Evolutionary conservation across 2,113 vertebrate species (phyloP).

Genomic region (Bufo bufo): DNA sequence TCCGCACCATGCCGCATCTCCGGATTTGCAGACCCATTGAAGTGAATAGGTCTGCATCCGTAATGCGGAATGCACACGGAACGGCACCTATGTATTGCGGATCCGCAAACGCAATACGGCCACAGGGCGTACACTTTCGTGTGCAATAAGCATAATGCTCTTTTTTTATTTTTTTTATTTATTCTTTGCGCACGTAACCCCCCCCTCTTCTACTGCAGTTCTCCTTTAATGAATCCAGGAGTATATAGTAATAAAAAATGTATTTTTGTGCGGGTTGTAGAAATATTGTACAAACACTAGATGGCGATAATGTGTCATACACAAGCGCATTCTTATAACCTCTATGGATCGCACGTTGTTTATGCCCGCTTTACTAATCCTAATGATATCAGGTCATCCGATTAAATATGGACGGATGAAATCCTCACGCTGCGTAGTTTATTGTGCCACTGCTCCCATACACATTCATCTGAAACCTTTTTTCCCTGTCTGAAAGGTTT

Average conservation of each 20-base stretch:
- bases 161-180: too few species aligned
- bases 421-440: background rate
- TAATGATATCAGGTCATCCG: background rate
- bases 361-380: background rate
- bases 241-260: too few species aligned
- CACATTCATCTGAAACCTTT: background rate
- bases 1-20: too few species aligned
- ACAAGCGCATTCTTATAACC: background rate
- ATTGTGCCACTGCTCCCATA: background rate
- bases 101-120: too few species aligned
- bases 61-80: too few species aligned
- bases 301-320: constrained; percentile 1
- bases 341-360: background rate
- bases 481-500: background rate
- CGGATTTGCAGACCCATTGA: too few species aligned
- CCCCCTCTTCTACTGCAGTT: background rate
- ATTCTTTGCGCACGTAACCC: too few species aligned
- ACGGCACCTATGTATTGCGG: too few species aligned
- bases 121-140: too few species aligned
- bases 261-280: background rate
- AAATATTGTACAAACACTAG: background rate
- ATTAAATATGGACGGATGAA: constrained; percentile 1
- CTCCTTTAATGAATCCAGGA: background rate
- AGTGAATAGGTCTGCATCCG: too few species aligned
- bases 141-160: too few species aligned